Conservation (phyloP, 2,113 vertebrate genomes). For the Phrynosoma blainvillii region DNA sequence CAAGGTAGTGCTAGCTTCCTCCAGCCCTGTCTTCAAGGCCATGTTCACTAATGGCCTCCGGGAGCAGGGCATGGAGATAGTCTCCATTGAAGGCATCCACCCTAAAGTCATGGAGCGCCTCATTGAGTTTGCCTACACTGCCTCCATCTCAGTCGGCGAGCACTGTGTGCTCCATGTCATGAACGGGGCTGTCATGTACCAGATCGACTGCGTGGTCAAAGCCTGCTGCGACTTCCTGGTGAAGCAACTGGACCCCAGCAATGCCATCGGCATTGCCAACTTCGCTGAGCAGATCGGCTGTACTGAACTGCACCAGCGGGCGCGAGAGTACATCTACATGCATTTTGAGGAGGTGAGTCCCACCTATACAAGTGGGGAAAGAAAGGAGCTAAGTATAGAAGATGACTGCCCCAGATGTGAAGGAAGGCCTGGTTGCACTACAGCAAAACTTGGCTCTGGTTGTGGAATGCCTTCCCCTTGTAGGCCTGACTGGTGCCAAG, state of each 20-base stretch:
- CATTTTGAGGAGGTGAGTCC: slow-evolving; percentile 89
- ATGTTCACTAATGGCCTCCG: slow-evolving; percentile 94
- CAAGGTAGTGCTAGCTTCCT: slow-evolving; percentile 91
- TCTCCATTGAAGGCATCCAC: slow-evolving; percentile 93
- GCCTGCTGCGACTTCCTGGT: slow-evolving; percentile 93
- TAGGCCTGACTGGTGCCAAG: too few species aligned
- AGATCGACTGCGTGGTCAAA: slow-evolving; percentile 94
- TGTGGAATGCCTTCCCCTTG: neutral
- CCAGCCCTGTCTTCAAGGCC: slow-evolving; percentile 91
- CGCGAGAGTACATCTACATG: slow-evolving; percentile 95
- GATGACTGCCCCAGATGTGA: too few species aligned
- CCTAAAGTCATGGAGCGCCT: slow-evolving; percentile 90
- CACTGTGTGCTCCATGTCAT: slow-evolving; percentile 94
- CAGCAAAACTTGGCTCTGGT: neutral
- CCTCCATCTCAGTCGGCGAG: slow-evolving; percentile 93
- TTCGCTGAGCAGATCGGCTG: slow-evolving; percentile 94
- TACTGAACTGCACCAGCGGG: slow-evolving; percentile 88
- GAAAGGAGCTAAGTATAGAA: neutral
- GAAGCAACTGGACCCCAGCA: slow-evolving; percentile 94
- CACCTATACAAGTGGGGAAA: rapidly evolving
- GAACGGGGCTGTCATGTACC: slow-evolving; percentile 96
- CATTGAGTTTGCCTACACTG: slow-evolving; percentile 94
- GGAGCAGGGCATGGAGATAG: slow-evolving; percentile 90
- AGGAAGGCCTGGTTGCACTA: too few species aligned
- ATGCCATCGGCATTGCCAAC: slow-evolving; percentile 95